Evolutionary conservation across 2,888 invertebrate genomes (phyloP).

Genomic region (Torymus aiolomorphi): DNA sequence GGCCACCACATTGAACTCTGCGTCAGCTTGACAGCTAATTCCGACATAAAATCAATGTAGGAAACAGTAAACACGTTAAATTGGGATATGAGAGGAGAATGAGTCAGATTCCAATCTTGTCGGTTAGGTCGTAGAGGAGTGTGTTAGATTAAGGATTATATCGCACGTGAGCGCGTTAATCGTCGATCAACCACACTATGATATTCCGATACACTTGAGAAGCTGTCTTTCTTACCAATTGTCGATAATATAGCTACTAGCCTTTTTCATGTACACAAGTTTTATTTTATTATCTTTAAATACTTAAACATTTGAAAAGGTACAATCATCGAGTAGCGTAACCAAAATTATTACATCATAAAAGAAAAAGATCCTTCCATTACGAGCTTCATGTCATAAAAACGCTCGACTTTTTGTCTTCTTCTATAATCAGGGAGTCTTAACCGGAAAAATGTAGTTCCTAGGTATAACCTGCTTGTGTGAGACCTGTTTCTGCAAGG

Average conservation of each 20-base stretch:
- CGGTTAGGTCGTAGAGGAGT: conserved; percentile 5
- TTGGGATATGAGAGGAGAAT: conserved; percentile 21
- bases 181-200: conserved; percentile 2
- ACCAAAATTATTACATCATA: background rate
- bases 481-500: conserved; percentile 64
- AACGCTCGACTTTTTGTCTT: conserved; percentile 23
- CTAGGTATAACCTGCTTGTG: conserved; percentile 71
- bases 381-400: conserved; percentile 42
- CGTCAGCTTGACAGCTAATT: conserved; percentile 20
- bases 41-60: conserved; percentile 7
- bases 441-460: conserved; percentile 68
- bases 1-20: conserved; percentile 34
- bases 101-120: background rate
- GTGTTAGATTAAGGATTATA: conserved; percentile 8
- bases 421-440: conserved; percentile 7
- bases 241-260: background rate
- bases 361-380: conserved; percentile 16
- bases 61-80: conserved; percentile 10
- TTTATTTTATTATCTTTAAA: conserved; percentile 32
- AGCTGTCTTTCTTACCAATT: conserved; percentile 10
- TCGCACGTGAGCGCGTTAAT: background rate
- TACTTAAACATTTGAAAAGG: conserved; percentile 21
- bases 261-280: background rate
- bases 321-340: background rate
- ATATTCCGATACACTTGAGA: conserved; percentile 15